Percentiles rank a stretch among this genome's conserved stretches.
Evolutionary conservation across 2,888 invertebrate species (phyloP).

Genomic region (Meta bourneti): DNA sequence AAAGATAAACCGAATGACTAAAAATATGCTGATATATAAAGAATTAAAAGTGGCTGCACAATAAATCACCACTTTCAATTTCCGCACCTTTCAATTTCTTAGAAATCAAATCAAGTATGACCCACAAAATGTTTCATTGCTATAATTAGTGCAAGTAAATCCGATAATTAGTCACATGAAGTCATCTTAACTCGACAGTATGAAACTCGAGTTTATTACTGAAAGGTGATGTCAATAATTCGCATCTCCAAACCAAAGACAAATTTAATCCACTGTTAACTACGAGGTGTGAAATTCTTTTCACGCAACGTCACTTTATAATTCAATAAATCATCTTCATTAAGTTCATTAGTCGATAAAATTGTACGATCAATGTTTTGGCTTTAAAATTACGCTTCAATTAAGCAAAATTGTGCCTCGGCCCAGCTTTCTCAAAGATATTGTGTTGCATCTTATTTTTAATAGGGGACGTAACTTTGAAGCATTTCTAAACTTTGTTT

Average conservation of each 20-base stretch:
- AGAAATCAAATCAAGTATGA: too few relatives aligned
- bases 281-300: slow-evolving; percentile 28
- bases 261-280: neutral
- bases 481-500: too few relatives aligned
- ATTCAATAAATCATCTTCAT: slow-evolving; percentile 40
- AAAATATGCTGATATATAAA: too few relatives aligned
- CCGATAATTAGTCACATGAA: slow-evolving; percentile 42
- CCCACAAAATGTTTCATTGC: neutral
- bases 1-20: too few relatives aligned
- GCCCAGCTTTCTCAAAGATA: too few relatives aligned
- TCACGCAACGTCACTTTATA: slow-evolving; percentile 25
- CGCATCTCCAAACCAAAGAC: slow-evolving; percentile 16
- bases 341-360: slow-evolving; percentile 23
- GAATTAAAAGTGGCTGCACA: too few relatives aligned
- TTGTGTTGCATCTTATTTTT: too few relatives aligned
- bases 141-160: slow-evolving; percentile 31
- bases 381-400: too few relatives aligned
- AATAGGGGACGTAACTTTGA: too few relatives aligned
- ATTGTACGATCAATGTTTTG: neutral
- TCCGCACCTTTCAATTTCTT: too few relatives aligned
- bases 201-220: slow-evolving; percentile 50
- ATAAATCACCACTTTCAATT: too few relatives aligned
- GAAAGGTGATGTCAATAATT: slow-evolving; percentile 3
- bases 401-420: too few relatives aligned
- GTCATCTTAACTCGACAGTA: slow-evolving; percentile 10